Evolutionary conservation across 2,113 vertebrate species (phyloP).

Genomic region (Rhinichthys klamathensis): DNA sequence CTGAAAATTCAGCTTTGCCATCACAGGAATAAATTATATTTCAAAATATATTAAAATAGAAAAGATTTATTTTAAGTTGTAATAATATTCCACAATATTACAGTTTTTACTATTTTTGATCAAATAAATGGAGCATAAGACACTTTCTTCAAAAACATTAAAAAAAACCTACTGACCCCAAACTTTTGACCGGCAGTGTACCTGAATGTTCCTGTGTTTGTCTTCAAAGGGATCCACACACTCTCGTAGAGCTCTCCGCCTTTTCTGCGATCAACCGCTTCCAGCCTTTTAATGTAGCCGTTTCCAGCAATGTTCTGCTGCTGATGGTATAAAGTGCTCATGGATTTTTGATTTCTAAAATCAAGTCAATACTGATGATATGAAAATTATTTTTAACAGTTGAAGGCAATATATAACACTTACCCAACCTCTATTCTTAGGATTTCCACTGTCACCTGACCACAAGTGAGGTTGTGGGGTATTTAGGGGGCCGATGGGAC

Average conservation of each 20-base stretch:
- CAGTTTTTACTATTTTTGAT: neutral
- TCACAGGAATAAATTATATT: neutral
- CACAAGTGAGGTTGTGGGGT: constrained; percentile 92
- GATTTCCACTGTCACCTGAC: constrained; percentile 98
- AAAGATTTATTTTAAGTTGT: neutral
- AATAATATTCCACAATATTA: neutral
- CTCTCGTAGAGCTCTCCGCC: constrained; percentile 89
- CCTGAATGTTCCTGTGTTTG: neutral
- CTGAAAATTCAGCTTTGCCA: neutral
- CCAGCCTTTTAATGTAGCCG: constrained; percentile 94
- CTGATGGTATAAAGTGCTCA: constrained; percentile 80
- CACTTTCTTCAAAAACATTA: neutral
- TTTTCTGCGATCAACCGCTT: constrained; percentile 95
- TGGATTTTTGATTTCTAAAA: neutral
- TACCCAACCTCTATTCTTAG: constrained; percentile 61
- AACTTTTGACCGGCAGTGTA: neutral
- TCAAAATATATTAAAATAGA: neutral
- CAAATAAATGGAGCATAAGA: neutral
- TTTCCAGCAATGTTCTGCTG: constrained; percentile 94
- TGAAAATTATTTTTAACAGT: neutral
- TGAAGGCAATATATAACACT: neutral
- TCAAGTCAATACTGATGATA: neutral
- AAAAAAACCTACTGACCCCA: neutral
- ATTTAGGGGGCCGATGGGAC: constrained; percentile 96
- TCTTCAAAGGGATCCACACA: constrained; percentile 86